Evolutionary conservation across 2,888 invertebrate genomes (phyloP).

Genomic region (Harpalus rubripes): DNA sequence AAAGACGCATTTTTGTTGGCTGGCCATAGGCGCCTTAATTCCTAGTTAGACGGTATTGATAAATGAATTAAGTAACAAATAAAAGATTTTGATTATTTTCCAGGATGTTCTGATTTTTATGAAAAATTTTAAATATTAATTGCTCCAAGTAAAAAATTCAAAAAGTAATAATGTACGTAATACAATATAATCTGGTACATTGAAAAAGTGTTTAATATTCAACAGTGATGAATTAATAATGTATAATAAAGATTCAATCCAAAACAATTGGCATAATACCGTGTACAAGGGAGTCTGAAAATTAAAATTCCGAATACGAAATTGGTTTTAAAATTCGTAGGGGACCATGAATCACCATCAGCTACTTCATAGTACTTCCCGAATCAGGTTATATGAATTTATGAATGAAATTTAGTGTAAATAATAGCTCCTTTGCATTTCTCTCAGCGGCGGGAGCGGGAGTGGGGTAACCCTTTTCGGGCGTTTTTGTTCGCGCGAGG

Average conservation of each 20-base stretch:
- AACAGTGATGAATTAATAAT: slow-evolving; percentile 40
- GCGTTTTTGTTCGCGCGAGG: slow-evolving; percentile 58
- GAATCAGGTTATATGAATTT: slow-evolving; percentile 56
- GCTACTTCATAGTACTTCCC: no score
- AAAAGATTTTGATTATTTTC: not conserved
- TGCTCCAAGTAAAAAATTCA: not conserved
- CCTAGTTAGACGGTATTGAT: no score
- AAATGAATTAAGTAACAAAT: no score
- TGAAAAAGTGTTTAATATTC: slow-evolving; percentile 13
- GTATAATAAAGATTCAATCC: slow-evolving; percentile 28
- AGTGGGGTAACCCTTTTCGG: slow-evolving; percentile 44
- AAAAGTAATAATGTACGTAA: not conserved
- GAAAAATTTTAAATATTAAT: not conserved
- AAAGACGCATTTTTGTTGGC: no score
- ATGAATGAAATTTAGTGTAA: slow-evolving; percentile 66
- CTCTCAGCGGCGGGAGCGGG: not conserved
- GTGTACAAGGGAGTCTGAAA: slow-evolving; percentile 12
- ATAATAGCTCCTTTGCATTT: slow-evolving; percentile 55
- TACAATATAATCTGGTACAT: not conserved
- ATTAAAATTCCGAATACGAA: slow-evolving; percentile 50
- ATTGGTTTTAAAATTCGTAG: slow-evolving; percentile 41
- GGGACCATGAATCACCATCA: slow-evolving; percentile 42
- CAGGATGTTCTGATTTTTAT: not conserved
- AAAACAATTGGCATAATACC: slow-evolving; percentile 46
- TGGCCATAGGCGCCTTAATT: no score